A percentile compares a stretch with the other conserved stretches of the same genome.
Conservation (phyloP, 2,797 vertebrate genomes). For the Sebastes melanostomus region DNA sequence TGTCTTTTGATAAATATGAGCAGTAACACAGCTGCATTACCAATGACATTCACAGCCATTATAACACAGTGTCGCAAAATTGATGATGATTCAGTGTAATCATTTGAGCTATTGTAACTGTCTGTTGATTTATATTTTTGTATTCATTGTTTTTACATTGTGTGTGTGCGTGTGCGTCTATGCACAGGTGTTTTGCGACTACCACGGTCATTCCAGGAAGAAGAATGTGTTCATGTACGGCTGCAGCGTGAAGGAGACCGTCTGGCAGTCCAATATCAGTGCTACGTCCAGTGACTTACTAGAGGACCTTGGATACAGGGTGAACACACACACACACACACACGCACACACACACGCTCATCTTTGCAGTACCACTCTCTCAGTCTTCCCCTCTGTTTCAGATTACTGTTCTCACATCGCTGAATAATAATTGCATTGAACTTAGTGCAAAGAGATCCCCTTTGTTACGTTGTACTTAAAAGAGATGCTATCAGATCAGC, state of each 20-base stretch:
- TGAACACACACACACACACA: slow-evolving; percentile 13
- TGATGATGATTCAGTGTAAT: not conserved
- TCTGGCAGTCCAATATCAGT: slow-evolving; percentile 90
- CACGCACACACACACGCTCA: not conserved
- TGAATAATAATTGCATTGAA: slow-evolving; percentile 9
- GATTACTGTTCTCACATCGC: not conserved
- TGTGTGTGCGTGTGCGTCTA: not conserved
- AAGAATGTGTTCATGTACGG: slow-evolving; percentile 99
- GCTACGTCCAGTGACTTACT: slow-evolving; percentile 86
- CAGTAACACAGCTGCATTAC: not conserved
- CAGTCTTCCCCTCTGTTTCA: not conserved
- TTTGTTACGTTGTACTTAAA: not conserved
- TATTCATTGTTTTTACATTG: not conserved
- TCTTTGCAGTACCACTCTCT: not conserved
- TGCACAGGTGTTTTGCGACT: slow-evolving; percentile 96
- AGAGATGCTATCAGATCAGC: not conserved
- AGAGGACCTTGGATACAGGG: slow-evolving; percentile 92
- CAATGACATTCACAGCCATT: not conserved
- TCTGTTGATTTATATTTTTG: not conserved
- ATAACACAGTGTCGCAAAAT: not conserved
- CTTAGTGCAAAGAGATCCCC: not conserved
- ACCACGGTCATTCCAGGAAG: slow-evolving; percentile 98
- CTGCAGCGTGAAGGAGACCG: slow-evolving; percentile 96
- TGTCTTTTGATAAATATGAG: not conserved
- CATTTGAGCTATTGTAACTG: not conserved